phyloP scores from a whole-genome alignment of 2,797 vertebrate species.

The Syngnathus rostellatus region DNA sequence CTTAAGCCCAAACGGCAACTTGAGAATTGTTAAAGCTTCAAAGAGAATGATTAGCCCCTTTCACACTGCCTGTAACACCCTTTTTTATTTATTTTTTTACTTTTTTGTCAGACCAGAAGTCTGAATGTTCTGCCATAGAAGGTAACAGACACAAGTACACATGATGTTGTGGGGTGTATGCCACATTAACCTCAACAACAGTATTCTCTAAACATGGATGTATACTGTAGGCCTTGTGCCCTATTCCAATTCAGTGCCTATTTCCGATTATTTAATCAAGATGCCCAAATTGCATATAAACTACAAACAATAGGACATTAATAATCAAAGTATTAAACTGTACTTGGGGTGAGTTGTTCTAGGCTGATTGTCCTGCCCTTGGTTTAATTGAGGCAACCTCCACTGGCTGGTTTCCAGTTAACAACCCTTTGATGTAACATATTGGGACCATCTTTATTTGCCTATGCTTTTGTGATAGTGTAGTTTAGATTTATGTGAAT shows the following conservation, averaged over 20 bases:
- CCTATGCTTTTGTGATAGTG: neutral
- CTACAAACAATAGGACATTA: no score
- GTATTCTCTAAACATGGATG: neutral
- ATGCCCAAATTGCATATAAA: no score
- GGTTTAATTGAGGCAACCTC: neutral
- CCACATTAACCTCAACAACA: neutral
- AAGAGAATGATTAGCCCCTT: neutral
- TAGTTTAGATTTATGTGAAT: neutral
- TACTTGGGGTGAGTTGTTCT: no score
- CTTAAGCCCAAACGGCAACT: constrained; percentile 18
- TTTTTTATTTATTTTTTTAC: neutral
- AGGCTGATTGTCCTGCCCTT: neutral
- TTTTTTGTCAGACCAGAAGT: neutral
- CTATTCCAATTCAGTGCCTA: no score
- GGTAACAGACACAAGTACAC: neutral
- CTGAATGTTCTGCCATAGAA: neutral
- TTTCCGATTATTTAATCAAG: no score
- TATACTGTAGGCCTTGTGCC: no score
- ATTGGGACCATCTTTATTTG: neutral
- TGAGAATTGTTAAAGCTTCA: neutral
- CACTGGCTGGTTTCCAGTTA: neutral
- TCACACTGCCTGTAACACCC: neutral
- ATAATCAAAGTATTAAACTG: no score
- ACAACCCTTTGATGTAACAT: neutral
- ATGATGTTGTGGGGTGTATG: neutral